Base-by-base conservation (phyloP, 2,113 vertebrate genomes). In the Halichoerus grypus region DNA sequence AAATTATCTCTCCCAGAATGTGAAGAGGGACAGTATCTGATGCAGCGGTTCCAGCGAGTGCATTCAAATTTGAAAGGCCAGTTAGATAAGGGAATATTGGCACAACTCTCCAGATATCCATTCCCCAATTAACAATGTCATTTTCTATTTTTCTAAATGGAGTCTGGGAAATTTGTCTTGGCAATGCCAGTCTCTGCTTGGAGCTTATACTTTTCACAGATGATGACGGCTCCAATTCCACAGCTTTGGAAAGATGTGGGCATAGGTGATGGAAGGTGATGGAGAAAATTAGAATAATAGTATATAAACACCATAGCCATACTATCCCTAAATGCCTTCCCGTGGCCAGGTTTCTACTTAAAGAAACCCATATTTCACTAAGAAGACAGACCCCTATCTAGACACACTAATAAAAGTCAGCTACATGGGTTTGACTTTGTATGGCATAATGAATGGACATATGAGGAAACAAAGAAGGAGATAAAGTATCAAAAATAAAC, bases 41-140 rank as follows among this genome's bases (percentile, higher is more conserved):
- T 93, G 26, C 74, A 71, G 88, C 33, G 1, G 95, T 96, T 97
- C 93, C 94, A 93, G 91, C 0, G 2, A 94, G 24, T 94, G 88
- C 88, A 22, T 97, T 97, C 97, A 97, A 96, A 96, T 98, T 95
- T 97, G 92, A 98, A 96, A 98, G 95, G 97, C 96, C 96, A 98
- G 97, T 95, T 91, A 98, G 97, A 98, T 97, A 98, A 97, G 88
- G 9, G 57, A 95, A 96, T 96, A 94, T 82, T 94, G 96, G 96
- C 93, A 96, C 94, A 76, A 90, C 82, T 94, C 91, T 96, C 88
- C 71, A 98, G 61, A 95, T 93, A 97, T 79, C 72, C 0, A 0
- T 80, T 95, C 93, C 80, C 28, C 97, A 98, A 97, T 97, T 98
- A 98, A 97, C 86, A 91, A 97, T 96, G 97, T 97, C 97, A 95